These are phyloP conservation scores for Sipha maydis DNA, from an alignment of 2,888 invertebrate species.

Conservation along the genomic window DNA sequence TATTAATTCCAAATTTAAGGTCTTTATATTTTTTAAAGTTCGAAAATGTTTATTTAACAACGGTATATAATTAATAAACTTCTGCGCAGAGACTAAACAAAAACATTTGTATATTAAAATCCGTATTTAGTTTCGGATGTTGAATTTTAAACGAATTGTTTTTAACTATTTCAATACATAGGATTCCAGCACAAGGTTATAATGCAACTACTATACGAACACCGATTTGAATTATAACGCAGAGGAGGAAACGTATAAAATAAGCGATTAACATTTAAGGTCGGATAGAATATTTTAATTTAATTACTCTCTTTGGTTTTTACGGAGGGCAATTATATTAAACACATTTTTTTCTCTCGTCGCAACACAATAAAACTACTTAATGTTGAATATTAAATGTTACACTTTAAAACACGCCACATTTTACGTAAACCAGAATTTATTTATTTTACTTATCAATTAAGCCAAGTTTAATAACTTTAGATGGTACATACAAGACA, in stretches of 20 bases:
- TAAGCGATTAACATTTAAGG: not conserved
- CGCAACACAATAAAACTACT: not conserved
- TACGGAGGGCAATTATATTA: not conserved
- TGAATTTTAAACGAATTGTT: not conserved
- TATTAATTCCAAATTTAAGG: not conserved
- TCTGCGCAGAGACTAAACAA: not conserved
- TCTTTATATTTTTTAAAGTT: not conserved
- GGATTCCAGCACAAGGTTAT: not conserved
- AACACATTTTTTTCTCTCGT: not conserved
- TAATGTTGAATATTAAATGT: not conserved
- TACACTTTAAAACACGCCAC: too few relatives aligned
- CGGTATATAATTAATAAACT: not conserved
- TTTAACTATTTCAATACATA: not conserved
- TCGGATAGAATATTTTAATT: slow-evolving; percentile 6
- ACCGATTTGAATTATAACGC: not conserved
- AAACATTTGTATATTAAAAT: slow-evolving; percentile 12
- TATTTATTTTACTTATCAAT: not conserved
- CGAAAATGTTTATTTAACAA: not conserved
- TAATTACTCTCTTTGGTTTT: slow-evolving; percentile 6
- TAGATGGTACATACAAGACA: slow-evolving; percentile 80
- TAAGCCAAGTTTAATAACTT: slow-evolving; percentile 62
- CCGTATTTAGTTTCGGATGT: not conserved
- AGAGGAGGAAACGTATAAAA: not conserved
- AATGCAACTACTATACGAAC: not conserved
- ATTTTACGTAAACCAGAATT: too few relatives aligned